Conservation (phyloP, 2,113 vertebrate species). For the Brachypodius melanocephalos region DNA sequence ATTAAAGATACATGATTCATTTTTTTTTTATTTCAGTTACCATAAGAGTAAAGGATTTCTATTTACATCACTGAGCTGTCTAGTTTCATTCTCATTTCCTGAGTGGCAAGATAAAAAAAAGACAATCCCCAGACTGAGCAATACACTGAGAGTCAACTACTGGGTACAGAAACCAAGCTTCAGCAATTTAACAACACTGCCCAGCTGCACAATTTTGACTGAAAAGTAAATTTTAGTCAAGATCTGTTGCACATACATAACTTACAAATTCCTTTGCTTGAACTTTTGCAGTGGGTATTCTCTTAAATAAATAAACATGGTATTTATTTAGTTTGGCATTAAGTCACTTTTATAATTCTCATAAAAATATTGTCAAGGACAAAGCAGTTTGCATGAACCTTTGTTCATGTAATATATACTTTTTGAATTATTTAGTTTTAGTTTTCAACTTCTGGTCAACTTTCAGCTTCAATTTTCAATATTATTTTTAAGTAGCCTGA, state of each 20-base stretch:
- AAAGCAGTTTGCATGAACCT: background rate
- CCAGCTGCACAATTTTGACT: background rate
- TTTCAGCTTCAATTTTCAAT: background rate
- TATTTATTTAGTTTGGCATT: background rate
- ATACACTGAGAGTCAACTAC: background rate
- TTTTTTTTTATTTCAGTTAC: background rate
- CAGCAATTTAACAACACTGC: background rate
- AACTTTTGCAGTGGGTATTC: background rate
- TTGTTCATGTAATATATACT: background rate
- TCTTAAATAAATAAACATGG: background rate
- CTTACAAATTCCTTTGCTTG: background rate
- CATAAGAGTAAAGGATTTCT: background rate
- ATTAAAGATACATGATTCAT: background rate
- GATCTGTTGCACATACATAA: background rate
- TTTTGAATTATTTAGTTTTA: background rate
- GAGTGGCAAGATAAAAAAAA: background rate
- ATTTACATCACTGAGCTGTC: background rate
- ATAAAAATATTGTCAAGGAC: background rate
- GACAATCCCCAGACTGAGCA: background rate
- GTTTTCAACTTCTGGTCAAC: background rate
- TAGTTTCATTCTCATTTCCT: background rate
- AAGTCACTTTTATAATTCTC: background rate
- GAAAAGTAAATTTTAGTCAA: background rate
- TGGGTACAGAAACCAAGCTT: background rate
- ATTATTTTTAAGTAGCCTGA: background rate